Evolutionary conservation across 1,140 invertebrate species (phyloP).

Genomic region (Neuroterus valhalla): DNA sequence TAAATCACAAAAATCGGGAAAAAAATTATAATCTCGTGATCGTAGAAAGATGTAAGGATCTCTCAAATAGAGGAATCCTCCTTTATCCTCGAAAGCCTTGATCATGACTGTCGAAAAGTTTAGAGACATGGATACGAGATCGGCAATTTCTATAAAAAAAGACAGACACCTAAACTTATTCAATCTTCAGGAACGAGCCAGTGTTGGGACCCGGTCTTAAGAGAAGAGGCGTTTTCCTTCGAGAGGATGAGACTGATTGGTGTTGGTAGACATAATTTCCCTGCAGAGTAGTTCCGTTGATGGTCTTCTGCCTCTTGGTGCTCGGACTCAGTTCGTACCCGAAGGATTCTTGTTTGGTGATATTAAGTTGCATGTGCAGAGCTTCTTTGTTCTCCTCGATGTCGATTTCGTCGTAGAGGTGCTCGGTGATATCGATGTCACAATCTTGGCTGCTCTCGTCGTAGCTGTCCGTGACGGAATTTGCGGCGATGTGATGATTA

Average conservation of each 20-base stretch:
- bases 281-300: slow-evolving; percentile 65
- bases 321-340: slow-evolving; percentile 65
- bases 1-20: slow-evolving; percentile 16
- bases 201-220: slow-evolving; percentile 58
- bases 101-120: neutral
- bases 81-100: neutral
- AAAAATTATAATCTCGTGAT: slow-evolving; percentile 2
- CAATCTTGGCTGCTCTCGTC: slow-evolving; percentile 78
- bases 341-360: slow-evolving; percentile 59
- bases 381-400: slow-evolving; percentile 75
- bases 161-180: slow-evolving; percentile 49
- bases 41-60: slow-evolving; percentile 22
- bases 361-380: slow-evolving; percentile 71
- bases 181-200: slow-evolving; percentile 67
- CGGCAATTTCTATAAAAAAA: slow-evolving; percentile 33
- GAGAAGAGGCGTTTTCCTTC: slow-evolving; percentile 68
- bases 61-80: neutral
- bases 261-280: slow-evolving; percentile 74
- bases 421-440: slow-evolving; percentile 71
- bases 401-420: slow-evolving; percentile 76
- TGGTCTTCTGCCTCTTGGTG: slow-evolving; percentile 67
- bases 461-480: slow-evolving; percentile 74
- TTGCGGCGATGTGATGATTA: slow-evolving; percentile 70
- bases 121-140: neutral
- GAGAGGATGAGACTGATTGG: slow-evolving; percentile 66